Evolutionary conservation across 2,888 invertebrate genomes (phyloP), one percentile per base, ranked within the genome.

Genomic region (Oligia strigilis): DNA sequence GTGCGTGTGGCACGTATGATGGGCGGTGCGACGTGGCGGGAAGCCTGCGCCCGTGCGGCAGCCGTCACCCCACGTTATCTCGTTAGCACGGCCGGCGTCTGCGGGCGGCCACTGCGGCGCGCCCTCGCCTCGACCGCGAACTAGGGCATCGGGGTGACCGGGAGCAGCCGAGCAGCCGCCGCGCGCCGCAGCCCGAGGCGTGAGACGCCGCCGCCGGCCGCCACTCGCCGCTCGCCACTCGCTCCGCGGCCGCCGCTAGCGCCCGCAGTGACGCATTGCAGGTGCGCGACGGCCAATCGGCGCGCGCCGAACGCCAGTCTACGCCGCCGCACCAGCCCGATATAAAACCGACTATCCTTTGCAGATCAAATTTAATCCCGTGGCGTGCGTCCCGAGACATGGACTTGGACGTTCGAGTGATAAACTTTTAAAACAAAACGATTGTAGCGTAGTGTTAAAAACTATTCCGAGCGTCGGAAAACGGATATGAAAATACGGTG

Each of bases 271-370:
- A 98, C 98, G 98, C 98, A 98, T 98, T 98, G 98, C 98, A 98
- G 98, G 98, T 98, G 98, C 98, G 98, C 97, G 97, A 95, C 97
- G 97, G 97, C 98, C 98, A 98, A 98, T 98, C 98, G 97, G 97
- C 97, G 97, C 97, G 97, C 97, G 97, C 96, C 96, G 97, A 97
- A 97, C 97, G 97, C 97, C 97, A 97, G 97, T 98, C 97, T 97
- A 98, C 97, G 98, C 97, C 97, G 98, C 97, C 98, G 98, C 98
- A 97, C 98, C 98, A 98, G 97, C 97, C 97, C 95, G 95, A 97
- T 97, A 97, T 97, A 97, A 97, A 98, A 97, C 97, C 97, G 95
- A 97, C 97, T 97, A 97, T 96, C 96, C 96, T 97, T 97, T 97
- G 97, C 97, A 89, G 94, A 96, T 96, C 97, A 96, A 97, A 98